A percentile compares a stretch with the other conserved stretches of the same genome.
Conservation (phyloP, 37 sponge, comb jelly and placozoan species). For the Geodia barretti region DNA sequence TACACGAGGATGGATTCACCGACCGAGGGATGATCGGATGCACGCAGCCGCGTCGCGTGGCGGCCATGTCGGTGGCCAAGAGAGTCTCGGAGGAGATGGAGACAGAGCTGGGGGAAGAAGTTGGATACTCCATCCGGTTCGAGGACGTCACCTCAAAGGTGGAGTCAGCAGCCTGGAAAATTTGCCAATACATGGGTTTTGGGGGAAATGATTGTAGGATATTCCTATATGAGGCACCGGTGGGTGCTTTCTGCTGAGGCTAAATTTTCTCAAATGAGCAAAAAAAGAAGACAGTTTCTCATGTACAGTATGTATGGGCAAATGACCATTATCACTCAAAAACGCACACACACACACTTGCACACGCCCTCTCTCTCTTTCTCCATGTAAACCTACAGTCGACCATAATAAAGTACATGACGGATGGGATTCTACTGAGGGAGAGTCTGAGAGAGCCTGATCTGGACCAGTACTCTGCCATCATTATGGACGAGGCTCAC, state of each 20-base stretch:
- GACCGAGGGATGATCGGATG: slow-evolving; percentile 96
- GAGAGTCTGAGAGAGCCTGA: slow-evolving; percentile 97
- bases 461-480: slow-evolving; percentile 92
- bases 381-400: slow-evolving; percentile 64
- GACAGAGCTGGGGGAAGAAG: slow-evolving; percentile 88
- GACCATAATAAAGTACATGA: slow-evolving; percentile 99
- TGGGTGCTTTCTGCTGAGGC: too few relatives aligned
- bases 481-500: slow-evolving; percentile 99
- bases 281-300: too few relatives aligned
- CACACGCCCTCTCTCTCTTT: not conserved
- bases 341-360: too few relatives aligned
- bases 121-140: slow-evolving; percentile 98
- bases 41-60: slow-evolving; percentile 99
- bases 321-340: too few relatives aligned
- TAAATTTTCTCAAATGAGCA: too few relatives aligned
- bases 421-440: slow-evolving; percentile 97
- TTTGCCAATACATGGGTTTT: too few relatives aligned
- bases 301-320: too few relatives aligned
- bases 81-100: slow-evolving; percentile 95
- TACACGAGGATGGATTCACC: slow-evolving; percentile 95
- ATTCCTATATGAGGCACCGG: too few relatives aligned
- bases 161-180: not conserved
- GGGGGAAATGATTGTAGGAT: too few relatives aligned
- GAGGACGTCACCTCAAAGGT: slow-evolving; percentile 98
- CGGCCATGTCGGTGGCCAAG: slow-evolving; percentile 99